These are phyloP conservation scores for Atethmia centrago DNA, from an alignment of 2,888 invertebrate genomes.

Conservation along the genomic window DNA sequence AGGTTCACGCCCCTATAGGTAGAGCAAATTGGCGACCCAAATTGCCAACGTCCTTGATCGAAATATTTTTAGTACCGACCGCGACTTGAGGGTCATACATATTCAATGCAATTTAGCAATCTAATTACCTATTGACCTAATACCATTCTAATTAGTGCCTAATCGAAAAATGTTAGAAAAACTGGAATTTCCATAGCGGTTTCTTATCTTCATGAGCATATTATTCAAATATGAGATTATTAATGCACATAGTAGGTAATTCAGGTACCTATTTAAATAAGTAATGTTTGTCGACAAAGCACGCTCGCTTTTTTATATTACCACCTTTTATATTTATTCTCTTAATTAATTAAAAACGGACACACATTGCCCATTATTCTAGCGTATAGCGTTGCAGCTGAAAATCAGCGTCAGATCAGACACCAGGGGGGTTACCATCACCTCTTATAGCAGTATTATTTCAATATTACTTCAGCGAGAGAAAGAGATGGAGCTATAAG, in stretches of 20 bases:
- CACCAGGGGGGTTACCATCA: too few species aligned
- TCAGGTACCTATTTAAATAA: not conserved
- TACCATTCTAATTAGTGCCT: slow-evolving; percentile 27
- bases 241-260: not conserved
- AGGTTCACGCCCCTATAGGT: slow-evolving; percentile 27
- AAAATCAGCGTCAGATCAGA: too few species aligned
- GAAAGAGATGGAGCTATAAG: too few species aligned
- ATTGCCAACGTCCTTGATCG: slow-evolving; percentile 9
- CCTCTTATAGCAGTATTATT: too few species aligned
- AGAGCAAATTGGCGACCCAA: too few species aligned
- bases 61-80: slow-evolving; percentile 6
- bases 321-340: too few species aligned
- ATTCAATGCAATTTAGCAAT: slow-evolving; percentile 36
- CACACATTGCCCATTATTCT: too few species aligned
- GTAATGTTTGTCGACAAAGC: too few species aligned
- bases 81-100: slow-evolving; percentile 42
- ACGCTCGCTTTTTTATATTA: too few species aligned
- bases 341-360: too few species aligned
- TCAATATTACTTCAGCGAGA: too few species aligned
- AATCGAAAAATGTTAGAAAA: slow-evolving; percentile 24
- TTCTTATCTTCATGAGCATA: slow-evolving; percentile 44
- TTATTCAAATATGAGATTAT: slow-evolving; percentile 40
- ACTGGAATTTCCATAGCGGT: slow-evolving; percentile 1
- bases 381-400: too few species aligned
- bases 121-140: slow-evolving; percentile 22